Conservation (phyloP, 2,113 vertebrate species). For the Caranx melampygus region DNA sequence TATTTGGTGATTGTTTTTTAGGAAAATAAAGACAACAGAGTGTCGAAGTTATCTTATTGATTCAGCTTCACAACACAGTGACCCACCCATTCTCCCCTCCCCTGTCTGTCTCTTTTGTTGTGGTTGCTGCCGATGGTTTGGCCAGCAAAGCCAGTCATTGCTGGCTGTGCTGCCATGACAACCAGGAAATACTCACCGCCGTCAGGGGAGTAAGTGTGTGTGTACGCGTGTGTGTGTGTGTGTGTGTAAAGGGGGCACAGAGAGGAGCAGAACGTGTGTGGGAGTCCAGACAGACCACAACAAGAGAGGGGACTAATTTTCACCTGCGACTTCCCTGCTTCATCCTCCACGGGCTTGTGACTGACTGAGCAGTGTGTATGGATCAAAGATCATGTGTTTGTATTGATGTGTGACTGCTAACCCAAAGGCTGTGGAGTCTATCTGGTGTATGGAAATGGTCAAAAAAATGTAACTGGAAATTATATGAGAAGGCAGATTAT, state of each 20-base stretch:
- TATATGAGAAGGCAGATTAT: background rate
- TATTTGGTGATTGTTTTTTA: background rate
- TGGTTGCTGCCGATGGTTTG: constrained; percentile 80
- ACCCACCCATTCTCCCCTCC: constrained; percentile 57
- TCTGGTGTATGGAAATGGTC: background rate
- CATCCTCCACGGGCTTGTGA: constrained; percentile 40
- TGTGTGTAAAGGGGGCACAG: constrained; percentile 47
- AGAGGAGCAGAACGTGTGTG: constrained; percentile 58
- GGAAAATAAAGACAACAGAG: background rate
- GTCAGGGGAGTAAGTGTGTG: constrained; percentile 56
- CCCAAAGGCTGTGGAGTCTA: background rate
- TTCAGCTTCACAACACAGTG: constrained; percentile 46
- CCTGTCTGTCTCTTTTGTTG: constrained; percentile 77
- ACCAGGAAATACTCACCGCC: constrained; percentile 85
- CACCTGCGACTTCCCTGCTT: constrained; percentile 2
- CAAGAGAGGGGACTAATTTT: constrained; percentile 51
- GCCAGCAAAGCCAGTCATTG: constrained; percentile 81
- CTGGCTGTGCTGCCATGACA: constrained; percentile 83
- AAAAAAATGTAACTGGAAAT: background rate
- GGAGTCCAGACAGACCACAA: constrained; percentile 64
- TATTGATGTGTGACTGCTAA: constrained; percentile 29
- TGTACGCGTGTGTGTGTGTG: constrained; percentile 54
- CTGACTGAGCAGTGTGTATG: constrained; percentile 31
- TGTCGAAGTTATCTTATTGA: constrained; percentile 70
- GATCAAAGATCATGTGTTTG: constrained; percentile 23